phyloP scores from a whole-genome alignment of 2,888 invertebrate genomes.

The Acanthosepion lycidas region DNA sequence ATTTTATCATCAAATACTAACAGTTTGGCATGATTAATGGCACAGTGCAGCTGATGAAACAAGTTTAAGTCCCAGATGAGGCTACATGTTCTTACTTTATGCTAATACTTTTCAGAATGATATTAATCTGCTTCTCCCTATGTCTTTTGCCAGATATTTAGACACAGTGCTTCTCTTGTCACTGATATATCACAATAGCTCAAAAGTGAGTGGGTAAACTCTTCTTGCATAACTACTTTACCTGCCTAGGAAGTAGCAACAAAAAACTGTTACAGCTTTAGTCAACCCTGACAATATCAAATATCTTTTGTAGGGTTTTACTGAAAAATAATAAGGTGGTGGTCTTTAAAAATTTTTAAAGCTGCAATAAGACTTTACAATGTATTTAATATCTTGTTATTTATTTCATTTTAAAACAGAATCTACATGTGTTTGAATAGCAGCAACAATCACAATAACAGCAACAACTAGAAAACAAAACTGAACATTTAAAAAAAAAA shows the following conservation, averaged over 20 bases:
- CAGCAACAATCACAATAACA: background rate
- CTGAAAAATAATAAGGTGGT: background rate
- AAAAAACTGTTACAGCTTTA: background rate
- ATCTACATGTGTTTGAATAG: background rate
- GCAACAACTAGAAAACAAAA: background rate
- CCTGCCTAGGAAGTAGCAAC: too few relatives aligned
- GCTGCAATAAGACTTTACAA: slow-evolving; percentile 6
- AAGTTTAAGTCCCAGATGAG: too few relatives aligned
- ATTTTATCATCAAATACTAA: too few relatives aligned
- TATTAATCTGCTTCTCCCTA: background rate
- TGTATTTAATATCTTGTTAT: background rate
- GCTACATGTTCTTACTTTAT: background rate
- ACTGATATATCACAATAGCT: background rate
- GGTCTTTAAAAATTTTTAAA: background rate
- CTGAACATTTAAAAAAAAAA: too few relatives aligned
- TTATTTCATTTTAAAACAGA: too few relatives aligned
- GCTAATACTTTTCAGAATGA: background rate
- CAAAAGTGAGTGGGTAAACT: background rate
- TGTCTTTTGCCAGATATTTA: background rate
- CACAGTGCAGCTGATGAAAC: too few relatives aligned
- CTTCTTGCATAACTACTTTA: background rate
- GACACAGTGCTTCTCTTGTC: background rate
- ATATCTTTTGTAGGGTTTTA: background rate
- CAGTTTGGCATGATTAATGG: too few relatives aligned
- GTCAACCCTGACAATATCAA: background rate